Percentiles rank a stretch among this genome's conserved stretches.
These are phyloP conservation scores for Molossus alvarezi DNA, from an alignment of 2,797 vertebrate species.

Conservation along the genomic window DNA sequence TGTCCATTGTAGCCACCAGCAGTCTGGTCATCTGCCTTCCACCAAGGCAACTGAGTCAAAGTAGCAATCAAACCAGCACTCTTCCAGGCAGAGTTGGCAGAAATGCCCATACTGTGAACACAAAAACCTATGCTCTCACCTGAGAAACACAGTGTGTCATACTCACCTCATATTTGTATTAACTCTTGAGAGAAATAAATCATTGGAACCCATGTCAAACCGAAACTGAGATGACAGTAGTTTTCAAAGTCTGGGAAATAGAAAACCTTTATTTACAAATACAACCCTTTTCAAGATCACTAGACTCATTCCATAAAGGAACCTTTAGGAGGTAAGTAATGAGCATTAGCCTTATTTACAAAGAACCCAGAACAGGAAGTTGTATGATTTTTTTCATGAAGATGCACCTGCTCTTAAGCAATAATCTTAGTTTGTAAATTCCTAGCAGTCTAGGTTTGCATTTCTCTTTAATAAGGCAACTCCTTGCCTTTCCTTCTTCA, in stretches of 20 bases:
- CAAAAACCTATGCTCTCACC: background rate
- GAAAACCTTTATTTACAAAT: slow-evolving; percentile 5
- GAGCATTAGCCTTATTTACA: background rate
- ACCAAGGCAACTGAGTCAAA: slow-evolving; percentile 3
- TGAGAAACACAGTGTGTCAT: background rate
- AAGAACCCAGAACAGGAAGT: slow-evolving; percentile 3
- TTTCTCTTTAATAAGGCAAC: slow-evolving; percentile 26
- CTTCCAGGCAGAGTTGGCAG: background rate
- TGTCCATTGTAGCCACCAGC: background rate
- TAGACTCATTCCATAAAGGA: background rate
- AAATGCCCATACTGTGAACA: background rate
- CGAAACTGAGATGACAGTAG: background rate
- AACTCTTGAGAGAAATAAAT: background rate
- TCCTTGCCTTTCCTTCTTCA: background rate
- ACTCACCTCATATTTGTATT: background rate
- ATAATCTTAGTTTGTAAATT: background rate
- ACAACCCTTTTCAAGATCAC: slow-evolving; percentile 12
- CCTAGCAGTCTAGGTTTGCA: background rate
- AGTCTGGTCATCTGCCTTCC: background rate
- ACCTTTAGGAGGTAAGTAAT: slow-evolving; percentile 7
- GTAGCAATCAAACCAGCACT: background rate
- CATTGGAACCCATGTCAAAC: background rate
- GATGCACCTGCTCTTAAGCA: background rate
- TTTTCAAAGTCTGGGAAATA: slow-evolving; percentile 24
- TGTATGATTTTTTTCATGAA: background rate